These are phyloP conservation scores for Capitulum mitella DNA, from an alignment of 2,888 invertebrate species.

Conservation along the genomic window DNA sequence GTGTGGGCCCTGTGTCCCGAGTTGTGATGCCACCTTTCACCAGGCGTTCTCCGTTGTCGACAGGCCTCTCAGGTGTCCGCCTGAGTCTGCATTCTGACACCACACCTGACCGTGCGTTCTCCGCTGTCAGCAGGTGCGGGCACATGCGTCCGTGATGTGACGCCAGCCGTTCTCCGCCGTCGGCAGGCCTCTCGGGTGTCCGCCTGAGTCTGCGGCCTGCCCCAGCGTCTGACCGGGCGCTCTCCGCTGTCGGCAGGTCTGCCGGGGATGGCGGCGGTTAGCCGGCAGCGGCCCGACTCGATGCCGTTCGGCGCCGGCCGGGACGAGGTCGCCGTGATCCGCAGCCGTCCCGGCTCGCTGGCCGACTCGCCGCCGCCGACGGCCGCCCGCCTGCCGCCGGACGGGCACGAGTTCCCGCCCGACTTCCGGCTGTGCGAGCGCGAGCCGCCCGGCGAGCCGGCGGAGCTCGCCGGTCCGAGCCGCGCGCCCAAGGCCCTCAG, in stretches of 20 bases:
- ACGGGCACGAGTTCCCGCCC: slow-evolving; percentile 71
- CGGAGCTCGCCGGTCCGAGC: neutral
- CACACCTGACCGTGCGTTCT: neutral
- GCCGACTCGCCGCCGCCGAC: slow-evolving; percentile 39
- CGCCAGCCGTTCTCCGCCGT: too few species aligned
- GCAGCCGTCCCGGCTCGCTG: neutral
- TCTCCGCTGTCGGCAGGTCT: neutral
- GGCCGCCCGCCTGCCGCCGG: slow-evolving; percentile 66
- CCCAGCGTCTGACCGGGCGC: neutral
- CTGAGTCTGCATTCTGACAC: too few species aligned
- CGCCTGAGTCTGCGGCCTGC: too few species aligned
- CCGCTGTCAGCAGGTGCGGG: too few species aligned
- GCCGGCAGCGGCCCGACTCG: neutral
- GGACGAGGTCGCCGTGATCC: neutral
- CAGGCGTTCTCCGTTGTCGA: too few species aligned
- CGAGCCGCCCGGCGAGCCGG: slow-evolving; percentile 41
- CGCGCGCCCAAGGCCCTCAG: neutral
- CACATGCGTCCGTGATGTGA: too few species aligned
- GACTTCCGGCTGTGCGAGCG: slow-evolving; percentile 46
- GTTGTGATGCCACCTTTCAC: too few species aligned
- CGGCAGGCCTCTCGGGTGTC: too few species aligned
- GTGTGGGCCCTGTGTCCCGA: too few species aligned
- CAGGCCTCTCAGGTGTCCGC: too few species aligned
- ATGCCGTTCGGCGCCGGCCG: neutral
- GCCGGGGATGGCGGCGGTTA: neutral